These are phyloP conservation scores for Ciconia nigra DNA, from an alignment of 2,797 vertebrate genomes.

Conservation along the genomic window DNA sequence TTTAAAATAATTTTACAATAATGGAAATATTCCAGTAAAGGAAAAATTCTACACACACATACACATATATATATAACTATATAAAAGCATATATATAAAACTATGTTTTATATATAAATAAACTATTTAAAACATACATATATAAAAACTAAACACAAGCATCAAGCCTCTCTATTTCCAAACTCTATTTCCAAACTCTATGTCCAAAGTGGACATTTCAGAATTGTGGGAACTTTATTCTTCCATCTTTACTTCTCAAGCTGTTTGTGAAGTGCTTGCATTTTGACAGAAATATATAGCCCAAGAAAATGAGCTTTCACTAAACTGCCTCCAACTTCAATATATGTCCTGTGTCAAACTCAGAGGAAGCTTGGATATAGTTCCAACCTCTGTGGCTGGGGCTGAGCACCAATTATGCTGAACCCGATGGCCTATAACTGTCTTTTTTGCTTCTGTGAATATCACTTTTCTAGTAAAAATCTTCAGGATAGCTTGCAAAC, in stretches of 20 bases:
- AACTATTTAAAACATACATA: background rate
- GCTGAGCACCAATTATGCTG: slow-evolving; percentile 20
- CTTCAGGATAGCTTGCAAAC: slow-evolving; percentile 32
- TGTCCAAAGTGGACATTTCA: background rate
- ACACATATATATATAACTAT: background rate
- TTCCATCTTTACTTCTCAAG: background rate
- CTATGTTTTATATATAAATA: too few relatives aligned
- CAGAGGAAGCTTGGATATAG: background rate
- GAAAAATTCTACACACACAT: background rate
- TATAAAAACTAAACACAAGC: background rate
- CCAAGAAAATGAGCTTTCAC: slow-evolving; percentile 41
- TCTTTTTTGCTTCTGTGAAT: slow-evolving; percentile 53
- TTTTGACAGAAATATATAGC: background rate
- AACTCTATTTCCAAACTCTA: background rate
- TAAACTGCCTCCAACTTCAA: slow-evolving; percentile 31
- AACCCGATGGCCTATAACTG: slow-evolving; percentile 19
- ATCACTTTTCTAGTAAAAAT: slow-evolving; percentile 51
- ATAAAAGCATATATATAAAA: background rate
- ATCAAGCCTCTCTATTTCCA: background rate
- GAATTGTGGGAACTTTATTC: background rate
- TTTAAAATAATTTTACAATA: background rate
- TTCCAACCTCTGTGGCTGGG: background rate
- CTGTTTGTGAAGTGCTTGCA: background rate
- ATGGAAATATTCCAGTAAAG: background rate
- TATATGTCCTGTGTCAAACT: slow-evolving; percentile 2